Evolutionary conservation across 2,797 vertebrate species (phyloP).

Genomic region (Leptoclinus maculatus): DNA sequence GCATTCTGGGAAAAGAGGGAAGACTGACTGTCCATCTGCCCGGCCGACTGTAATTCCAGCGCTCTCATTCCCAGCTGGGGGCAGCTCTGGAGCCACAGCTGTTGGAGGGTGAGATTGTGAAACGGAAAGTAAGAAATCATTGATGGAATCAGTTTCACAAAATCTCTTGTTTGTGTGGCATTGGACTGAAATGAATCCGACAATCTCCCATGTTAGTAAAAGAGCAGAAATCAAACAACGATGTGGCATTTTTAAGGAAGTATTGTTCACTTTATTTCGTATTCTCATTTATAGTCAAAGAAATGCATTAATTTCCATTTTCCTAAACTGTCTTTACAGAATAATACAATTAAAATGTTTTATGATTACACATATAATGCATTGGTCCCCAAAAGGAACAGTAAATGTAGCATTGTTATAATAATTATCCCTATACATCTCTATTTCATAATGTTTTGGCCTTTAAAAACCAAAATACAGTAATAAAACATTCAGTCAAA

Average conservation of each 20-base stretch:
- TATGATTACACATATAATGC: constrained; percentile 33
- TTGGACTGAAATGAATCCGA: not conserved
- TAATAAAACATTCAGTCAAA: not conserved
- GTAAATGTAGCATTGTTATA: constrained; percentile 13
- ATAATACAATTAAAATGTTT: constrained; percentile 31
- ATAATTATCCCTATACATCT: constrained; percentile 2
- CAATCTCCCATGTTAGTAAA: not conserved
- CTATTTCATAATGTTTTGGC: not conserved
- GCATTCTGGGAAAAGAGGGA: constrained; percentile 17
- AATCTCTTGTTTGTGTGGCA: not conserved
- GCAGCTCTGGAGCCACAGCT: constrained; percentile 47
- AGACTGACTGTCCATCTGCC: constrained; percentile 58
- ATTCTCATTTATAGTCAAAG: not conserved
- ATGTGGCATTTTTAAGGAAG: not conserved
- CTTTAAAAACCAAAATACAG: not conserved
- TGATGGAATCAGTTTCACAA: constrained; percentile 11
- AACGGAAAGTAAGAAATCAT: constrained; percentile 24
- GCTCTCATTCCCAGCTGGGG: constrained; percentile 40
- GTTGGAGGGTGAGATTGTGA: constrained; percentile 26
- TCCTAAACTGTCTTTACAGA: constrained; percentile 15
- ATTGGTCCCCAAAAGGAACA: constrained; percentile 10
- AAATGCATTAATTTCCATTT: not conserved
- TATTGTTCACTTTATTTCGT: constrained; percentile 48
- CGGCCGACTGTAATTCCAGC: constrained; percentile 49
- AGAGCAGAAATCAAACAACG: not conserved